Evolutionary conservation across 2,797 vertebrate genomes (phyloP).

Genomic region (Pachyuromys duprasi): DNA sequence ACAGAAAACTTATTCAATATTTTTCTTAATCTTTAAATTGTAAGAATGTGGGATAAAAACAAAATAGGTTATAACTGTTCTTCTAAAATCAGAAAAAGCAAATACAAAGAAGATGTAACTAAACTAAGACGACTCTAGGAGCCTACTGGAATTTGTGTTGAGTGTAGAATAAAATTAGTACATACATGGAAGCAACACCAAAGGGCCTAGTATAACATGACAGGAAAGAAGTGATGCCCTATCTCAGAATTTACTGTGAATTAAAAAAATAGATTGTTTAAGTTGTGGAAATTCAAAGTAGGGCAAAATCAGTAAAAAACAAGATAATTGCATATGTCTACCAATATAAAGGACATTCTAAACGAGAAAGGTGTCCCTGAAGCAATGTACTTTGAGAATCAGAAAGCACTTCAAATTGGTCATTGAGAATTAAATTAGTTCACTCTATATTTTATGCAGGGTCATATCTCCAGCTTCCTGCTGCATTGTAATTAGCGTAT

Average conservation of each 20-base stretch:
- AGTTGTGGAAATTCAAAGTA: background rate
- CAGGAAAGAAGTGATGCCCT: background rate
- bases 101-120: no score
- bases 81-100: background rate
- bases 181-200: background rate
- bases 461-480: background rate
- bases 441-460: background rate
- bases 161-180: background rate
- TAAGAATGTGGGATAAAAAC: background rate
- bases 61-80: background rate
- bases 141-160: no score
- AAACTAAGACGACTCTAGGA: no score
- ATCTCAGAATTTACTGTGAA: background rate
- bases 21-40: no score
- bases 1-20: background rate
- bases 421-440: background rate
- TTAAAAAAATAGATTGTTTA: background rate
- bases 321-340: background rate
- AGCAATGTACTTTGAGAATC: background rate
- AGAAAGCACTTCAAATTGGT: background rate
- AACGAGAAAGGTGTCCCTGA: background rate
- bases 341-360: background rate
- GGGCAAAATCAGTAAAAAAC: background rate
- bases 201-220: background rate
- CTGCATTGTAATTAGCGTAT: background rate